Evolutionary conservation across 2,797 vertebrate genomes (phyloP).

Genomic region (Crypturellus tataupa): DNA sequence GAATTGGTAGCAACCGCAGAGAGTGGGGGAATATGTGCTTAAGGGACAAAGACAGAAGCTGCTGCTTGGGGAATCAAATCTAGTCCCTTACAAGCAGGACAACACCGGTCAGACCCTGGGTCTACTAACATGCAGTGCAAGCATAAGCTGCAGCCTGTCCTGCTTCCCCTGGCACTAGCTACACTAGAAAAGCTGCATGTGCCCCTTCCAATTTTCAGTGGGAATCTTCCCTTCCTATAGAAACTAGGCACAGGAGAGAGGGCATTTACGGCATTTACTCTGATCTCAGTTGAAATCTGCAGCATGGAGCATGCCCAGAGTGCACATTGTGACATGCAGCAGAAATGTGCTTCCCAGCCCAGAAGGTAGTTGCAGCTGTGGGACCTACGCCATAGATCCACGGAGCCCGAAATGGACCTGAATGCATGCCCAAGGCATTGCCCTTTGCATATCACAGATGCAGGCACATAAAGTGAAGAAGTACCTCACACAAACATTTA

Average conservation of each 20-base stretch:
- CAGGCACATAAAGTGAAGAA: background rate
- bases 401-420: background rate
- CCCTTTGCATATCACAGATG: background rate
- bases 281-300: background rate
- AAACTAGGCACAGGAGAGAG: background rate
- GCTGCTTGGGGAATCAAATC: background rate
- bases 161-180: background rate
- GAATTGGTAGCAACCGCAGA: constrained; percentile 3
- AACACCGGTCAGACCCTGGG: background rate
- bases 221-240: background rate
- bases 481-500: background rate
- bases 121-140: background rate
- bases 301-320: background rate
- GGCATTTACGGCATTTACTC: background rate
- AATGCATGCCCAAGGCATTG: background rate
- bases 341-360: background rate
- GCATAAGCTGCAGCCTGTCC: background rate
- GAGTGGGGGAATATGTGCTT: background rate
- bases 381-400: background rate
- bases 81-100: background rate
- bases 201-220: background rate
- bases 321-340: background rate
- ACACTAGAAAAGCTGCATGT: background rate
- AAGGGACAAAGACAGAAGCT: constrained; percentile 1
- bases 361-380: background rate